Percentiles rank a stretch among this genome's conserved stretches.
phyloP scores from a whole-genome alignment of 2,888 invertebrate genomes.

The Phalangium opilio region DNA sequence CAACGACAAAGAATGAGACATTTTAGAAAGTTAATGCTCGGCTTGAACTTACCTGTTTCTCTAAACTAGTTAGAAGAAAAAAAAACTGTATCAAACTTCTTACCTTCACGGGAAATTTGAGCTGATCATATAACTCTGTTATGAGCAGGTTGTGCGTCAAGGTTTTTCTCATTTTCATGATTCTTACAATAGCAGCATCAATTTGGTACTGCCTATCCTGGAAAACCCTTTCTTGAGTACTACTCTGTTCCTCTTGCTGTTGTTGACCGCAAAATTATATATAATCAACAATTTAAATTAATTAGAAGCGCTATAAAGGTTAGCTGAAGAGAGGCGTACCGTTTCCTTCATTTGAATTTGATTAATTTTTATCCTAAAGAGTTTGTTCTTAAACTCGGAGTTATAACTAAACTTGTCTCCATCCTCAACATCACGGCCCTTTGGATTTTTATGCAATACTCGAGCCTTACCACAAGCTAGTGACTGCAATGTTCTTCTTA shows the following conservation, averaged over 20 bases:
- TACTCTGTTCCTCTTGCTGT: constrained; percentile 79
- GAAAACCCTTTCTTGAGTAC: constrained; percentile 95
- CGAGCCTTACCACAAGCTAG: constrained; percentile 93
- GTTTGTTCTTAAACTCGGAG: constrained; percentile 81
- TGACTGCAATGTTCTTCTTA: constrained; percentile 86
- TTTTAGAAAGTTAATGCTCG: no score
- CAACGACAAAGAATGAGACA: no score
- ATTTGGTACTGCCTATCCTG: constrained; percentile 99
- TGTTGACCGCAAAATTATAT: no score
- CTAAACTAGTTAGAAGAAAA: constrained; percentile 7
- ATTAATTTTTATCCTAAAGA: constrained; percentile 96
- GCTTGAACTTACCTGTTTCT: not conserved
- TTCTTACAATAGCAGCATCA: constrained; percentile 95
- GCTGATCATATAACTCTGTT: constrained; percentile 89
- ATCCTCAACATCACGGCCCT: constrained; percentile 78
- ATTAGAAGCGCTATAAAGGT: no score
- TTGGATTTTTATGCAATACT: constrained; percentile 71
- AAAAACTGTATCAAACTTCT: not conserved
- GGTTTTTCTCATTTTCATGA: constrained; percentile 98
- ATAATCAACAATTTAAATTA: constrained; percentile 21
- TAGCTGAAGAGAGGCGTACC: no score
- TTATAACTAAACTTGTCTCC: constrained; percentile 80
- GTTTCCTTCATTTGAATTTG: constrained; percentile 99
- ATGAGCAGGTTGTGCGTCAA: constrained; percentile 90
- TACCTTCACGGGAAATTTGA: constrained; percentile 98